phyloP scores from a whole-genome alignment of 2,113 vertebrate species.

The Progne subis region DNA sequence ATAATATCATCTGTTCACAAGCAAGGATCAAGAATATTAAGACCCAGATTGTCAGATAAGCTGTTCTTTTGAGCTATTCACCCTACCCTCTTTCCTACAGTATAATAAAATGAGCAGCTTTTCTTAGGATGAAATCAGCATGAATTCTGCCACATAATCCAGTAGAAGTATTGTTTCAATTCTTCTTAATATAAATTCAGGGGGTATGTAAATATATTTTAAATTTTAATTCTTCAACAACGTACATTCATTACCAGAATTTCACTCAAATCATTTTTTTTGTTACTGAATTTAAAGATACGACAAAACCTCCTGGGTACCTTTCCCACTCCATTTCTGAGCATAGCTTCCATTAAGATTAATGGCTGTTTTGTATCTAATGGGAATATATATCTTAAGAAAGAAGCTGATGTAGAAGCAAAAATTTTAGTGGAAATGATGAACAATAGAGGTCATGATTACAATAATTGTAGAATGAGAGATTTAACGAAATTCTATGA shows the following conservation, averaged over 20 bases:
- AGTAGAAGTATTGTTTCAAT: conserved; percentile 15
- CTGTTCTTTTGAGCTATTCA: conserved; percentile 11
- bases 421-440: conserved; percentile 51
- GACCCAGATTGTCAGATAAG: background rate
- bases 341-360: conserved; percentile 56
- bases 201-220: conserved; percentile 49
- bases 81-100: background rate
- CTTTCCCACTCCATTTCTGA: conserved; percentile 36
- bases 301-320: conserved; percentile 35
- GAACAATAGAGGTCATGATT: conserved; percentile 60
- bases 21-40: background rate
- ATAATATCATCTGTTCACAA: background rate
- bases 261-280: conserved; percentile 41
- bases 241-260: conserved; percentile 47
- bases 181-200: conserved; percentile 39
- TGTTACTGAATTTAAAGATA: conserved; percentile 44
- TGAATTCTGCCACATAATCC: background rate
- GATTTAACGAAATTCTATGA: conserved; percentile 45
- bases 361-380: conserved; percentile 52
- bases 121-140: conserved; percentile 2
- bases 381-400: conserved; percentile 56
- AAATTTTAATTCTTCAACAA: conserved; percentile 56
- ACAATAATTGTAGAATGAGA: conserved; percentile 53
- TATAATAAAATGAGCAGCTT: background rate
- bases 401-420: conserved; percentile 42